Evolutionary conservation across 1,140 invertebrate genomes (phyloP), one percentile per base, ranked within the genome.

Genomic region (Wasmannia auropunctata): DNA sequence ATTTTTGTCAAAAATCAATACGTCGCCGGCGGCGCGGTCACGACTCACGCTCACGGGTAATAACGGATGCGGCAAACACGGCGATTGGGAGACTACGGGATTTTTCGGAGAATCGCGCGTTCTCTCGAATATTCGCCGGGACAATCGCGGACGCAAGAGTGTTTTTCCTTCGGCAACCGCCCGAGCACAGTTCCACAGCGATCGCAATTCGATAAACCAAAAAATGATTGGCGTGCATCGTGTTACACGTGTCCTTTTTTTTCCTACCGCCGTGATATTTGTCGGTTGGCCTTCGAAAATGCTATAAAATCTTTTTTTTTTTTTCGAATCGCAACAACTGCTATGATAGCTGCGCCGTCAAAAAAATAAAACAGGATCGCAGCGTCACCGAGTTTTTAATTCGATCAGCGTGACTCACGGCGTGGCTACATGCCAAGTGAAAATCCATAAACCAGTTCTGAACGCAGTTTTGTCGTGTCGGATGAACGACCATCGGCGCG

Each of bases 371-470:
- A 25, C 16, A 43, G 46, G 46, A 87, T 70, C 70, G 60, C 56
- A 85, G 49, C 58, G 72, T 87, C 87, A 79, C 86, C 85, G 86
- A 76, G 88, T 90, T 92, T 91, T 90, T 90, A 92, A 90, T 88
- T 92, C 88, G 89, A 88, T 86, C 80, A 91, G 37, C 81, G 74
- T 85, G 72, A 90, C 86, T 88, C 90, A 74, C 87, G 65, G 65
- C 81, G 86, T 88, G 88, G 86, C 87, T 87, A 58, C 63, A 72
- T 65, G 87, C 89, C 90, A 88, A 88, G 89, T 84, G 91, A 92
- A 93, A 92, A 92, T 92, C 91, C 91, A 92, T 93, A 92, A 92
- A 88, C 87, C 70, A n/a, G 72, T 88, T 75, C 58, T 75, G 88
- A 87, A 80, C 86, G 86, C 77, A 87, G 69, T 90, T 87, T 74